Evolutionary conservation across 2,797 vertebrate species (phyloP).

Genomic region (Muscicapa comitata): DNA sequence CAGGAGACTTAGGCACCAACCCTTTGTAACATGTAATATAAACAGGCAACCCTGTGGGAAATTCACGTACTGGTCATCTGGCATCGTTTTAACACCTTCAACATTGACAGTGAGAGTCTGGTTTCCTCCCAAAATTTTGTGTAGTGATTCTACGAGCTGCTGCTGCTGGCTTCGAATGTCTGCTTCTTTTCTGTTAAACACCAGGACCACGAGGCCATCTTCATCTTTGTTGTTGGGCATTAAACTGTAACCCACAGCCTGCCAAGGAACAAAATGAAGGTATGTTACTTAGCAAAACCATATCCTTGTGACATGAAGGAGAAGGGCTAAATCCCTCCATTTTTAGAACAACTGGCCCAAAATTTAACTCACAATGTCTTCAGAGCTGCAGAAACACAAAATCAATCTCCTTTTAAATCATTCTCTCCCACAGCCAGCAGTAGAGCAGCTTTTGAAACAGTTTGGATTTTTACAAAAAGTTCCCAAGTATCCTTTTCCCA

Average conservation of each 20-base stretch:
- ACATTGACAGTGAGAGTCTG: constrained; percentile 91
- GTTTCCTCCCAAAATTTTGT: constrained; percentile 90
- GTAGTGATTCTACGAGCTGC: constrained; percentile 91
- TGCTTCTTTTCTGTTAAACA: constrained; percentile 90
- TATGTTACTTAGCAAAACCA: neutral
- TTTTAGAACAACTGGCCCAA: neutral
- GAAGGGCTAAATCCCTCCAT: neutral
- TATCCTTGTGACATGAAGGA: neutral
- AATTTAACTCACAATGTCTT: neutral
- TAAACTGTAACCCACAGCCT: constrained; percentile 96
- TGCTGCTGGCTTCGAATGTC: constrained; percentile 92
- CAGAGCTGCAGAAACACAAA: neutral
- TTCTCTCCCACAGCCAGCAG: neutral
- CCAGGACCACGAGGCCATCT: constrained; percentile 90
- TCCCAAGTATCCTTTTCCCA: neutral
- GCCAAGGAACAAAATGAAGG: neutral
- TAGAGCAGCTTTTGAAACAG: neutral
- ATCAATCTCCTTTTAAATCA: neutral
- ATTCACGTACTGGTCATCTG: constrained; percentile 89
- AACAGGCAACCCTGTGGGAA: neutral
- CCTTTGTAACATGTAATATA: neutral
- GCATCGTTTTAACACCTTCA: constrained; percentile 90
- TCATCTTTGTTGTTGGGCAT: constrained; percentile 92
- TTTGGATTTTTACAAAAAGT: neutral
- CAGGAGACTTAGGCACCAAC: neutral